Percentiles rank a stretch among this genome's conserved stretches.
phyloP scores from a whole-genome alignment of 2,113 vertebrate genomes.

The Rattus rattus region DNA sequence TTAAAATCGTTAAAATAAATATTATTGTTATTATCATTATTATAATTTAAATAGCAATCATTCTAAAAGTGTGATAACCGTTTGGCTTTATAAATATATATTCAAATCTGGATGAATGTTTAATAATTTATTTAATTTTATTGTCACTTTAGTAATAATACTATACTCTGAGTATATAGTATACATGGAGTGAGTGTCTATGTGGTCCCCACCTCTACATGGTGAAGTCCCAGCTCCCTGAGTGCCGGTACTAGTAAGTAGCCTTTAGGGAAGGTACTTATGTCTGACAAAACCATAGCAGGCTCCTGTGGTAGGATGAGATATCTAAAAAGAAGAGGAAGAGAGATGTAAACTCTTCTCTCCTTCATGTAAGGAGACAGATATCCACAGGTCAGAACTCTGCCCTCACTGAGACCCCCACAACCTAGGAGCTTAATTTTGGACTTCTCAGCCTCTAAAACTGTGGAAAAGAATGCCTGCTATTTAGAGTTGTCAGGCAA shows the following conservation, averaged over 20 bases:
- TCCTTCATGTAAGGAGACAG: background rate
- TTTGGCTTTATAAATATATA: background rate
- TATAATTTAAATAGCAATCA: background rate
- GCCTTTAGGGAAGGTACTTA: background rate
- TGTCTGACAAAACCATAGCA: background rate
- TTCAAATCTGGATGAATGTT: slow-evolving; percentile 19
- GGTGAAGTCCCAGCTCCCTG: background rate
- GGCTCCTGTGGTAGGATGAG: background rate
- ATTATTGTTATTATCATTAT: background rate
- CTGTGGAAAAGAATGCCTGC: background rate
- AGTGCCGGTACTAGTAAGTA: background rate
- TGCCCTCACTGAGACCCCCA: background rate
- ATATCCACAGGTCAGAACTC: too few species aligned
- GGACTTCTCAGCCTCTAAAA: background rate
- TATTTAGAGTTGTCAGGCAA: background rate
- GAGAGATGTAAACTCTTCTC: background rate
- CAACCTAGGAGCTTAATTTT: background rate
- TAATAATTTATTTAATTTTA: background rate
- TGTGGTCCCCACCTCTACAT: background rate
- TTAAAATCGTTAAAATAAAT: background rate
- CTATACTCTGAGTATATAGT: background rate
- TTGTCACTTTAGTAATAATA: background rate
- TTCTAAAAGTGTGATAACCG: background rate
- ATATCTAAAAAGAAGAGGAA: background rate
- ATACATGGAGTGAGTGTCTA: background rate